Evolutionary conservation across 2,888 invertebrate genomes (phyloP), one percentile per base, ranked within the genome.

Genomic region (Nephrotoma guestfalica): DNA sequence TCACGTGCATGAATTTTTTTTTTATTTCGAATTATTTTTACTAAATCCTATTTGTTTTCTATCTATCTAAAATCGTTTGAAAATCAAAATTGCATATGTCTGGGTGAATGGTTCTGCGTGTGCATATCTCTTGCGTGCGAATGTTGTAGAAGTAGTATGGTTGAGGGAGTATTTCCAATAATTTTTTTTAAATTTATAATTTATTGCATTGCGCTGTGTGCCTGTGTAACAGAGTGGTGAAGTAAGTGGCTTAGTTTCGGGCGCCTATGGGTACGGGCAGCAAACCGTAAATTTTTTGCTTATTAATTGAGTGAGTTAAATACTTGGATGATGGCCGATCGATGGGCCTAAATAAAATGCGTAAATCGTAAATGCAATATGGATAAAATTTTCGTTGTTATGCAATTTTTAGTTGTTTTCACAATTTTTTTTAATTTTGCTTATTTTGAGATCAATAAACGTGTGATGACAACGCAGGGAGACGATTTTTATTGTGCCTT

Each of bases 41-140:
- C 30, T 71, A 71, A 71, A 9, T 71, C 71, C 71, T 71, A 71
- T 71, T 71, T 71, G 71, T 71, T 71, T 71, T 71, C 71, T 30
- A 71, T 71, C 47, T 13, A 47, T 47, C 71, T 71, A 71, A 83
- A 86, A 45, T 71, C 71, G 30, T 0, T 71, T 71, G 83, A 40
- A 41, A 71, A 18, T 43, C 45, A 86, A 95, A 95, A 95, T 89
- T 93, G 94, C 89, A 93, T 94, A 90, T 91, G 89, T 93, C 93
- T 90, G 93, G 93, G 18, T 89, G 94, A 93, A 90, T 93, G 94
- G 88, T 93, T 94, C 94, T n/a, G 71, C 9, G 71, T 71, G 30
- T 30, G 30, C 7, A 71, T 57, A 30, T 30, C 30, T 15, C 51
- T 57, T 15, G 11, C 7, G 30, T 71, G 13, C 9, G 71, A 30